A percentile compares a stretch with the other conserved stretches of the same genome.
Conservation (phyloP, 2,888 invertebrate species). For the Zele albiditarsus region DNA sequence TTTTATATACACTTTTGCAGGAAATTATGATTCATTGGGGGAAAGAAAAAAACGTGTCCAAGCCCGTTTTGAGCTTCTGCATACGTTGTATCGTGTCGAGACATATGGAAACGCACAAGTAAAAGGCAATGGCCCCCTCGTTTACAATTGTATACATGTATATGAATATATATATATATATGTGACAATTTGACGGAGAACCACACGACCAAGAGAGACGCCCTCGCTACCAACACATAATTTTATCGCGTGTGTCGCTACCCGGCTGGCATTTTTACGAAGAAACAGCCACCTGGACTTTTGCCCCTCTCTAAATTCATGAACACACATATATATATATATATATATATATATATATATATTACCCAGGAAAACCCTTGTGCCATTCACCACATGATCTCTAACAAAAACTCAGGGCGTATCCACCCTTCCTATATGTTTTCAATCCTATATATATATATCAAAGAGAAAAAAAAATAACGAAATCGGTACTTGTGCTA, state of each 20-base stretch:
- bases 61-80: too few species aligned
- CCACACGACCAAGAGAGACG: background rate
- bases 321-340: background rate
- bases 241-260: conserved; percentile 33
- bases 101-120: too few species aligned
- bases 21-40: too few species aligned
- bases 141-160: too few species aligned
- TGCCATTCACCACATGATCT: conserved; percentile 7
- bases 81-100: background rate
- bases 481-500: background rate
- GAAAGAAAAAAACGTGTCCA: too few species aligned
- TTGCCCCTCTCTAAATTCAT: background rate
- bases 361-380: background rate
- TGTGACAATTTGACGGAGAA: background rate
- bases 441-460: background rate
- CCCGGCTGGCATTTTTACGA: conserved; percentile 17
- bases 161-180: background rate
- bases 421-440: conserved; percentile 24
- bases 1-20: too few species aligned
- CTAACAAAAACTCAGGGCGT: conserved; percentile 23
- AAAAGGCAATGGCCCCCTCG: conserved; percentile 22
- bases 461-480: background rate
- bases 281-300: conserved; percentile 22
- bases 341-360: background rate
- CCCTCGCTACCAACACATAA: background rate